These are phyloP conservation scores for Camelus dromedarius DNA, from an alignment of 2,113 vertebrate genomes.

Conservation along the genomic window DNA sequence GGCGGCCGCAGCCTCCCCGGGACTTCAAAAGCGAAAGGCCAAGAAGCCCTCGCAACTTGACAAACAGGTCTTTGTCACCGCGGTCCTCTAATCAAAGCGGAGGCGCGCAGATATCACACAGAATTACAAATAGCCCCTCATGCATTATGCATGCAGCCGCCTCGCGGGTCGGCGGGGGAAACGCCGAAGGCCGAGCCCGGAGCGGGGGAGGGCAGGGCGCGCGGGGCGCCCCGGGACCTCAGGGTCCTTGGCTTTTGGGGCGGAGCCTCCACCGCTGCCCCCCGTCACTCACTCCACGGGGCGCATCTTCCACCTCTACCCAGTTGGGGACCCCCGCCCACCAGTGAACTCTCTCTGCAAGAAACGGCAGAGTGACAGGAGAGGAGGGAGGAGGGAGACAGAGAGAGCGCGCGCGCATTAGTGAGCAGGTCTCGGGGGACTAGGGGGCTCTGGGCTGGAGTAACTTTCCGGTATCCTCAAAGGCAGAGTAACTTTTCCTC, in stretches of 20 bases:
- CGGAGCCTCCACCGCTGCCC: accelerated
- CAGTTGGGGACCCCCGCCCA: accelerated
- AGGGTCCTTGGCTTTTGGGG: neutral
- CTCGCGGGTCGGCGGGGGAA: neutral
- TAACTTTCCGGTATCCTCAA: no score
- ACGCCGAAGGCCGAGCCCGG: neutral
- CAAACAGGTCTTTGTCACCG: slow-evolving; percentile 81
- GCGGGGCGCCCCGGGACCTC: accelerated
- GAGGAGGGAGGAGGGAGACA: accelerated
- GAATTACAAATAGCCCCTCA: slow-evolving; percentile 73
- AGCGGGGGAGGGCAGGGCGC: neutral
- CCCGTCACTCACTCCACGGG: neutral
- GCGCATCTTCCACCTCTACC: accelerated
- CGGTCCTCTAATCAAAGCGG: slow-evolving; percentile 79
- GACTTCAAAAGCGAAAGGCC: slow-evolving; percentile 75
- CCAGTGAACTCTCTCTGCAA: accelerated
- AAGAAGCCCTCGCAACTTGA: slow-evolving; percentile 68
- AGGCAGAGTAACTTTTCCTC: accelerated
- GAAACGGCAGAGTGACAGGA: accelerated
- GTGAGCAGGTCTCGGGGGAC: no score
- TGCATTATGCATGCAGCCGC: neutral
- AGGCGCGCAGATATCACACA: slow-evolving; percentile 80
- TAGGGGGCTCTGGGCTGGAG: accelerated
- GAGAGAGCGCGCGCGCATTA: neutral
- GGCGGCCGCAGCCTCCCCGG: slow-evolving; percentile 75